Evolutionary conservation across 2,113 vertebrate genomes (phyloP).

Genomic region (Bambusicola thoracicus): DNA sequence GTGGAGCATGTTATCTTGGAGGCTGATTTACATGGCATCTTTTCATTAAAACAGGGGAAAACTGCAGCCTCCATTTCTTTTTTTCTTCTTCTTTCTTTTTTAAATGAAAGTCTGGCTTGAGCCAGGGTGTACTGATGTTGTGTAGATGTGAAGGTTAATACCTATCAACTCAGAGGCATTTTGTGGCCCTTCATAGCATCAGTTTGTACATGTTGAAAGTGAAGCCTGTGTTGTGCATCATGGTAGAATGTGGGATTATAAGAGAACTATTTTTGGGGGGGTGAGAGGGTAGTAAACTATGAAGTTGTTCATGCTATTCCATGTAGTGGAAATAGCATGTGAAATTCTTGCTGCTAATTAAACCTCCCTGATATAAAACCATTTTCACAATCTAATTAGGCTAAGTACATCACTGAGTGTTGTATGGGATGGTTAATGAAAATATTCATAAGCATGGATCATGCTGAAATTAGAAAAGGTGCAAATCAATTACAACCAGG

Average conservation of each 20-base stretch:
- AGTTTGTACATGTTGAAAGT: not conserved
- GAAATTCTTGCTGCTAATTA: conserved; percentile 40
- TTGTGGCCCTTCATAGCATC: not conserved
- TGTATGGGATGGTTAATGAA: conserved; percentile 13
- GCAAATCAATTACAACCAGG: not conserved
- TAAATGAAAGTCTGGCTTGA: not conserved
- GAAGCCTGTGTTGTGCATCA: not conserved
- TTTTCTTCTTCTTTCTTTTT: not conserved
- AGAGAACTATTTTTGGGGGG: not conserved
- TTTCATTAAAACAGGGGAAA: not conserved
- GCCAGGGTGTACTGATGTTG: rapidly evolving
- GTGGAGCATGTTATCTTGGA: not conserved
- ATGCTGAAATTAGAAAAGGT: conserved; percentile 19
- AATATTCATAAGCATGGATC: conserved; percentile 11
- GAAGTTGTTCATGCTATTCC: not conserved
- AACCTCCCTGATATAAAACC: conserved; percentile 9
- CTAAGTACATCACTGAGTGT: not conserved
- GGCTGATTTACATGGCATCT: not conserved
- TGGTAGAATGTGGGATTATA: not conserved
- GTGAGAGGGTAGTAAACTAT: rapidly evolving
- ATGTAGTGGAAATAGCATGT: not conserved
- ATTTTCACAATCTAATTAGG: conserved; percentile 41
- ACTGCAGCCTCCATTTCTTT: not conserved
- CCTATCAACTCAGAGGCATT: not conserved
- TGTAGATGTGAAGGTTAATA: not conserved